Evolutionary conservation across 2,797 vertebrate species (phyloP).

Genomic region (Sebastes alutus): DNA sequence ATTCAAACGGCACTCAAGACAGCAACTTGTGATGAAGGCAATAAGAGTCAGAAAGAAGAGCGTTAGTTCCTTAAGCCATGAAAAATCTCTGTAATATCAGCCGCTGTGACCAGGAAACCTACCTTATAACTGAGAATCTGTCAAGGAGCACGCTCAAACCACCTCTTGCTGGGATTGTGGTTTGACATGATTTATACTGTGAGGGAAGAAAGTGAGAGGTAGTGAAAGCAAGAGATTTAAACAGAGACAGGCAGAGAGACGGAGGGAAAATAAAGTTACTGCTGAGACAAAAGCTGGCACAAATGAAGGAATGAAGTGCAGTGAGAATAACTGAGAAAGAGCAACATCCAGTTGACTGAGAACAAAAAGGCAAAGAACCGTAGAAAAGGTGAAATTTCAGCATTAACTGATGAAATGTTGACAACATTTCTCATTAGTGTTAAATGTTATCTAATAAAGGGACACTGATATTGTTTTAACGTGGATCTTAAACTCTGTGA

Average conservation of each 20-base stretch:
- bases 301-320: slow-evolving; percentile 2
- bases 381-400: neutral
- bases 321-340: neutral
- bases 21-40: neutral
- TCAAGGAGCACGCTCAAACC: slow-evolving; percentile 26
- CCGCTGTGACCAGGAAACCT: slow-evolving; percentile 31
- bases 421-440: neutral
- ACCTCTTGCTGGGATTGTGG: slow-evolving; percentile 24
- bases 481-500: neutral
- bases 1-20: slow-evolving; percentile 27
- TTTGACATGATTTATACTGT: slow-evolving; percentile 43
- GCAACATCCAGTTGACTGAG: neutral
- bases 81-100: slow-evolving; percentile 39
- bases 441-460: neutral
- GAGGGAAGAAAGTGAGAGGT: slow-evolving; percentile 37
- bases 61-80: slow-evolving; percentile 9
- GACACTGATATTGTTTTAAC: neutral
- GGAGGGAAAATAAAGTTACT: slow-evolving; percentile 21
- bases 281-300: slow-evolving; percentile 4
- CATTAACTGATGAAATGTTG: neutral
- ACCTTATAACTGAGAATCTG: slow-evolving; percentile 35
- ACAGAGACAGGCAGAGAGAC: slow-evolving; percentile 26
- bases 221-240: slow-evolving; percentile 29
- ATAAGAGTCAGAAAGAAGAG: slow-evolving; percentile 11
- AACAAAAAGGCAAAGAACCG: neutral